A percentile compares a stretch with the other conserved stretches of the same genome.
Evolutionary conservation across 2,888 invertebrate genomes (phyloP).

Genomic region (Melieria omissa): DNA sequence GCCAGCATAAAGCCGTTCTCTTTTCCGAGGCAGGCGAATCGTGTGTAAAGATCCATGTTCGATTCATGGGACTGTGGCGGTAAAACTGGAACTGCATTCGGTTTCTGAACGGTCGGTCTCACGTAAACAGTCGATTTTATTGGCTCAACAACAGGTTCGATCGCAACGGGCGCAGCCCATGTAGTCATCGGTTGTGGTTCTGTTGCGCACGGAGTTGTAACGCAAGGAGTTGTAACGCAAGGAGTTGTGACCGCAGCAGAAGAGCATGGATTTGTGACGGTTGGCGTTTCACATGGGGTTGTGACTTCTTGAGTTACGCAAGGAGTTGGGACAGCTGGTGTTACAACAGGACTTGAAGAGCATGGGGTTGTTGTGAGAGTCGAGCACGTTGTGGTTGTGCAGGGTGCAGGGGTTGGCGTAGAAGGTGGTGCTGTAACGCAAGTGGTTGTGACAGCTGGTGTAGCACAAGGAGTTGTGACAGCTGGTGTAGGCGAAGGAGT

Average conservation of each 20-base stretch:
- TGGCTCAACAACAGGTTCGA: not conserved
- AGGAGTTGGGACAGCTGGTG: not conserved
- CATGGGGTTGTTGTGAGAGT: slow-evolving; percentile 14
- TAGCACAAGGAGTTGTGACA: not conserved
- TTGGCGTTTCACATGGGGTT: too few species aligned
- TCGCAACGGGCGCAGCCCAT: not conserved
- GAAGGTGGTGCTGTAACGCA: slow-evolving; percentile 5
- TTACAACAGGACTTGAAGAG: too few species aligned
- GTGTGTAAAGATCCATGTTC: slow-evolving; percentile 48
- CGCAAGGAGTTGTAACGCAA: not conserved
- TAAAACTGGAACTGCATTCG: not conserved
- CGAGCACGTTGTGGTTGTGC: slow-evolving; percentile 17
- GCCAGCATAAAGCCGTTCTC: slow-evolving; percentile 57
- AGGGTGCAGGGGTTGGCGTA: slow-evolving; percentile 12
- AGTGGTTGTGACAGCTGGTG: not conserved
- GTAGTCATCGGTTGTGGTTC: not conserved
- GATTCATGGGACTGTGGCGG: slow-evolving; percentile 32
- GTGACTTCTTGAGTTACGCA: not conserved
- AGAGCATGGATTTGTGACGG: too few species aligned
- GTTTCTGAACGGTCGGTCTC: not conserved
- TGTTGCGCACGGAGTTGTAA: not conserved
- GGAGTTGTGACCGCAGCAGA: not conserved
- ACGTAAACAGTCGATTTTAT: not conserved
- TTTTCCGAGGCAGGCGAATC: slow-evolving; percentile 52
- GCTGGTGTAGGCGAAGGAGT: slow-evolving; percentile 22